Evolutionary conservation across 2,888 invertebrate genomes (phyloP).

Genomic region (Drosophila melanosoma): DNA sequence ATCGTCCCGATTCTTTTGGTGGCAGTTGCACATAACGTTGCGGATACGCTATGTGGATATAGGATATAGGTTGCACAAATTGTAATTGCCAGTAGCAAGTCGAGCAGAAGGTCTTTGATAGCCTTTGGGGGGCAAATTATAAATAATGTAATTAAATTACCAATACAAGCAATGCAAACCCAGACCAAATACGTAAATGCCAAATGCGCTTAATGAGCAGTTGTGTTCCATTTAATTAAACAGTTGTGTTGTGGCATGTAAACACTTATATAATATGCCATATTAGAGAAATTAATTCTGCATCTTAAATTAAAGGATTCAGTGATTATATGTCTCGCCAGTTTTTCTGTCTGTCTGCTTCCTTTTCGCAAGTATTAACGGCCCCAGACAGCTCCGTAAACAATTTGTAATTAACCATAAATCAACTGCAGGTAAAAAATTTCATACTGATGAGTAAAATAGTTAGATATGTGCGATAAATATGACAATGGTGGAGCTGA

Average conservation of each 20-base stretch:
- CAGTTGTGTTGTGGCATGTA: conserved; percentile 54
- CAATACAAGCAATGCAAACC: conserved; percentile 46
- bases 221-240: conserved; percentile 74
- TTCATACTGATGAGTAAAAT: neutral
- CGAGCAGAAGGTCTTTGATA: conserved; percentile 41
- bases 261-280: conserved; percentile 55
- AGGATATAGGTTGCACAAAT: conserved; percentile 30
- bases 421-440: conserved; percentile 65
- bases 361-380: conserved; percentile 20
- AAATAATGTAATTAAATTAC: conserved; percentile 75
- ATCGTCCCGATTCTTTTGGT: conserved; percentile 13
- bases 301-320: conserved; percentile 35
- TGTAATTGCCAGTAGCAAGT: conserved; percentile 58
- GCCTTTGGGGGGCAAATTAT: conserved; percentile 43
- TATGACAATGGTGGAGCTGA: conserved; percentile 48
- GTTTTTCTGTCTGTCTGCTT: neutral
- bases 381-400: conserved; percentile 44
- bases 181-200: conserved; percentile 14
- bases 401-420: conserved; percentile 77
- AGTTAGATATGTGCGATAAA: conserved; percentile 16
- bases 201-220: conserved; percentile 43
- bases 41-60: conserved; percentile 61
- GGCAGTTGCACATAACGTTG: conserved; percentile 58
- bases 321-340: conserved; percentile 42
- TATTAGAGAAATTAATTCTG: conserved; percentile 46